Evolutionary conservation across 92 coral and sea anemone genomes (phyloP).

Genomic region (Paramuricea clavata): DNA sequence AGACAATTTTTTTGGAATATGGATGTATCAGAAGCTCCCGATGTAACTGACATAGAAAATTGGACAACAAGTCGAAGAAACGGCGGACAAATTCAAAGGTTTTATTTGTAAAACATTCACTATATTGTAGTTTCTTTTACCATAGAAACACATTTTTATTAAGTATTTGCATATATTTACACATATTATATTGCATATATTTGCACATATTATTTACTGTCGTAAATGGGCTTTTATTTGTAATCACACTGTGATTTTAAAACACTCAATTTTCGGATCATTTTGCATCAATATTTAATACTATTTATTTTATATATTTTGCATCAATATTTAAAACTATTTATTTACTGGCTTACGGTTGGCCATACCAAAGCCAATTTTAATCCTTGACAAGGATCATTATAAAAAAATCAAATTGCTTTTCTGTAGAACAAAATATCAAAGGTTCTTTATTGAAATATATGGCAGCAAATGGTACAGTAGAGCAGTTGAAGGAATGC

Average conservation of each 20-base stretch:
- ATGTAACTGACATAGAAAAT: conserved; percentile 1
- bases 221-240: too few species aligned
- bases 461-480: conserved; percentile 32
- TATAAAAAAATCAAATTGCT: background rate
- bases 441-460: background rate
- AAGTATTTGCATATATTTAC: too few species aligned
- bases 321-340: too few species aligned
- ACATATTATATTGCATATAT: too few species aligned
- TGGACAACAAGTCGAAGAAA: conserved; percentile 48
- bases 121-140: background rate
- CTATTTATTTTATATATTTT: too few species aligned
- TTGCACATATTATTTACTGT: too few species aligned
- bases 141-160: too few species aligned
- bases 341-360: too few species aligned
- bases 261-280: too few species aligned
- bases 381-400: too few species aligned
- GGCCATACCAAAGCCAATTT: too few species aligned
- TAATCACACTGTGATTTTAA: conserved; percentile 4
- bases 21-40: conserved; percentile 9
- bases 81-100: conserved; percentile 52
- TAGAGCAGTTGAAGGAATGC: conserved; percentile 47
- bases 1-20: background rate
- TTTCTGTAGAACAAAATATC: conserved; percentile 37
- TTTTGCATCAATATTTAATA: too few species aligned
- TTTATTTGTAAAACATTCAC: background rate